Evolutionary conservation across 2,113 vertebrate genomes (phyloP).

Genomic region (Copsychus sechellarum): DNA sequence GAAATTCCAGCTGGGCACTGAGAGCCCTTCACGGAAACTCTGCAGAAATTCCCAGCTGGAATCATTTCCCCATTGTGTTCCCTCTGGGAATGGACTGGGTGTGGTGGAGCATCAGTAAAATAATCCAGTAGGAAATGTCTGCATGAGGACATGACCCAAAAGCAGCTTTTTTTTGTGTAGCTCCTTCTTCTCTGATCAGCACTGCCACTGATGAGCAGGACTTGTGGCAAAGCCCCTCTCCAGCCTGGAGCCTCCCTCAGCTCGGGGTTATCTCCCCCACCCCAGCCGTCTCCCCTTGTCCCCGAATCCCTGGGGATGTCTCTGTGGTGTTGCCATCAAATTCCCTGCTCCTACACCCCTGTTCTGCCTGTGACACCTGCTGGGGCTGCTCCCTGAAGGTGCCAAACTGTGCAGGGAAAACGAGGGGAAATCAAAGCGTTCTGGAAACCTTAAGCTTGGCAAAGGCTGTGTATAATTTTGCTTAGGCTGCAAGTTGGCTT

Average conservation of each 20-base stretch:
- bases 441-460: background rate
- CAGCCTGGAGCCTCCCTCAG: background rate
- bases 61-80: background rate
- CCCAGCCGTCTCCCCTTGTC: background rate
- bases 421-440: background rate
- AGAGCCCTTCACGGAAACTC: background rate
- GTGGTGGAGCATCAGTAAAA: background rate
- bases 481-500: slow-evolving; percentile 17
- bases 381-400: background rate
- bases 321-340: background rate
- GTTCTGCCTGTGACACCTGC: background rate
- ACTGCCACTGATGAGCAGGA: background rate
- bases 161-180: background rate
- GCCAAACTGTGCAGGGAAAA: background rate
- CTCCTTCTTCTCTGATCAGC: background rate
- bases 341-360: background rate
- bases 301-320: background rate
- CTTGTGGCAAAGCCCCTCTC: background rate
- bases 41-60: background rate
- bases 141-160: background rate
- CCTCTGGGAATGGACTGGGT: background rate
- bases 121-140: background rate
- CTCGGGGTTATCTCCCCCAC: background rate
- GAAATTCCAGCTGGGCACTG: background rate
- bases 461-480: background rate